phyloP scores from a whole-genome alignment of 2,797 vertebrate genomes.

The Centroberyx gerrardi region DNA sequence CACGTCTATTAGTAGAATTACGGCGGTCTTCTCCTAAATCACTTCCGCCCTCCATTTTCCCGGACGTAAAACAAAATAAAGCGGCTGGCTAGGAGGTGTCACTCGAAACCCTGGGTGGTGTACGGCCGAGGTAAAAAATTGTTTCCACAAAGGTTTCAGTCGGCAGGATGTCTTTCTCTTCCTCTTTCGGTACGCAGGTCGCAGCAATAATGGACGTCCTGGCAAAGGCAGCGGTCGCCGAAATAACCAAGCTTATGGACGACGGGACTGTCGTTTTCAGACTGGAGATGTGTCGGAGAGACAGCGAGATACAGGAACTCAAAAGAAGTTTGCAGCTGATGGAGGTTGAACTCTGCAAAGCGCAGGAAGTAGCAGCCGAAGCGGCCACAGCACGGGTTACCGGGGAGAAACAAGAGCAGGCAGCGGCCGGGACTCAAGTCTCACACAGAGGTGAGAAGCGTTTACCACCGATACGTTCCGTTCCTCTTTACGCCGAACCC shows the following conservation, averaged over 20 bases:
- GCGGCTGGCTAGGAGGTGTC: background rate
- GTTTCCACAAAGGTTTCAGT: fast-evolving
- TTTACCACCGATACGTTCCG: too few relatives aligned
- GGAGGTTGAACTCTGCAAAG: constrained; percentile 76
- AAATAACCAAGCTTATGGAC: constrained; percentile 83
- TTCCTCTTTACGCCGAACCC: background rate
- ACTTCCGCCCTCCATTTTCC: constrained; percentile 51
- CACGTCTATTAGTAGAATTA: constrained; percentile 49
- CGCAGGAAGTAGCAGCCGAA: constrained; percentile 52
- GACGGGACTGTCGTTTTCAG: constrained; percentile 74
- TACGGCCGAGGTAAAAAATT: fast-evolving
- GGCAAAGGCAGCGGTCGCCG: constrained; percentile 81
- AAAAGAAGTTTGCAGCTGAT: constrained; percentile 70
- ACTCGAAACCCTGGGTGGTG: background rate
- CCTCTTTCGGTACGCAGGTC: constrained; percentile 73
- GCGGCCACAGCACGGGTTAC: constrained; percentile 13
- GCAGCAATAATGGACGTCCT: constrained; percentile 83
- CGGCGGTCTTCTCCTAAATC: background rate
- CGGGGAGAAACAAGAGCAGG: constrained; percentile 13
- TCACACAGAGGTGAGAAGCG: constrained; percentile 37
- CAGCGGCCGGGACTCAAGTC: constrained; percentile 4
- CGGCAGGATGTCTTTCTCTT: constrained; percentile 67
- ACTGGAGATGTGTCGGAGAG: constrained; percentile 77
- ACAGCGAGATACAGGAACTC: constrained; percentile 80
- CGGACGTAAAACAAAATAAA: constrained; percentile 68